Percentiles rank a stretch among this genome's conserved stretches.
phyloP scores from a whole-genome alignment of 2,113 vertebrate genomes.

The Pithys albifrons region DNA sequence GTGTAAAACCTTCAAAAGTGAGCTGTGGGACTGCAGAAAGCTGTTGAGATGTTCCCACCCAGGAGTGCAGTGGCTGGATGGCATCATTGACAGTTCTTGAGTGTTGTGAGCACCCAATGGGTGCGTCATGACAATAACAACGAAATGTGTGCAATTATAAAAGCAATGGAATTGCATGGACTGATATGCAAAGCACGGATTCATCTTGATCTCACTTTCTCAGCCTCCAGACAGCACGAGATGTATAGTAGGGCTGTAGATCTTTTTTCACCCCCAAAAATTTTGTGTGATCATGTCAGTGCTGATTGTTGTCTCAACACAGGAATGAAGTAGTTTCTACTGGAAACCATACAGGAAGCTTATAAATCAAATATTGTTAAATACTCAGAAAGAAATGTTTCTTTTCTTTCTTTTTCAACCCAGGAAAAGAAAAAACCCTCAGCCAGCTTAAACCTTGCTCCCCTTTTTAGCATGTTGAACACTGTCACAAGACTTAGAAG shows the following conservation, averaged over 20 bases:
- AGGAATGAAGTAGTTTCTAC: not conserved
- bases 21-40: not conserved
- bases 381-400: not conserved
- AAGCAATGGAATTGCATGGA: not conserved
- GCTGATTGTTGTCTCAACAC: not conserved
- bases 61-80: not conserved
- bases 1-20: not conserved
- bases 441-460: not conserved
- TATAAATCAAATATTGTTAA: not conserved
- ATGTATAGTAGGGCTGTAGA: not conserved
- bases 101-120: not conserved
- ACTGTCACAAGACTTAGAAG: not conserved
- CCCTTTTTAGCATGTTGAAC: not conserved
- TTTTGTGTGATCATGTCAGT: not conserved
- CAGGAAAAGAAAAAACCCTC: not conserved
- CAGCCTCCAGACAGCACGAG: not conserved
- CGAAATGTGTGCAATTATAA: not conserved
- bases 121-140: not conserved
- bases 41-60: not conserved
- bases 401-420: not conserved
- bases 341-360: not conserved
- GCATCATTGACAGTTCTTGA: not conserved
- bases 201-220: not conserved
- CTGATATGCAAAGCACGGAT: not conserved
- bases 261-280: accelerated